These are phyloP conservation scores for Cydia amplana DNA, from an alignment of 1,140 invertebrate species.

Conservation along the genomic window DNA sequence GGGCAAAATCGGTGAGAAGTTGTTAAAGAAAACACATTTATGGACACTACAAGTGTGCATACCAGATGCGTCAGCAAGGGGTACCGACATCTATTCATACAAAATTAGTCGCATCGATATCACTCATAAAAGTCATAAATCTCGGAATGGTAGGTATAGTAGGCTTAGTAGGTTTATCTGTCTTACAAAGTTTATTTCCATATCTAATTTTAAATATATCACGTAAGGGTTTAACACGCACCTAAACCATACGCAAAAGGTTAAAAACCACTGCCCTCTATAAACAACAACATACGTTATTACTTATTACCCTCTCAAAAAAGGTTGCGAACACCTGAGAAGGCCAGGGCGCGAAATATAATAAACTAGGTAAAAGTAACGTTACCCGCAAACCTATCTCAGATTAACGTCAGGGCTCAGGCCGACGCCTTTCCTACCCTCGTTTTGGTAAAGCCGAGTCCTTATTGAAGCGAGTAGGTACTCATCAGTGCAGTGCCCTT, in stretches of 20 bases:
- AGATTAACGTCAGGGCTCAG: constrained; percentile 27
- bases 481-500: not conserved
- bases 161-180: too few species aligned
- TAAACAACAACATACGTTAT: constrained; percentile 10
- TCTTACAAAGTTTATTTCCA: too few species aligned
- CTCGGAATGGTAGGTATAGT: too few species aligned
- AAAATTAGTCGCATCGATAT: too few species aligned
- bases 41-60: too few species aligned
- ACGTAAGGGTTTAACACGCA: not conserved
- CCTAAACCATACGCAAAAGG: not conserved
- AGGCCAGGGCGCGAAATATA: not conserved
- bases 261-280: constrained; percentile 4
- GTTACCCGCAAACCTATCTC: constrained; percentile 15
- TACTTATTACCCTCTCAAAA: constrained; percentile 10
- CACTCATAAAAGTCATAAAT: too few species aligned
- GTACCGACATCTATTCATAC: too few species aligned
- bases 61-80: too few species aligned
- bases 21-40: not conserved
- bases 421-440: constrained; percentile 15
- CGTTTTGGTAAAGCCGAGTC: not conserved
- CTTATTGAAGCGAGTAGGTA: not conserved
- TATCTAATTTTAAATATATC: too few species aligned
- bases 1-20: not conserved
- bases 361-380: constrained; percentile 26
- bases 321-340: constrained; percentile 5